A percentile compares a stretch with the other conserved stretches of the same genome.
Evolutionary conservation across 2,797 vertebrate genomes (phyloP).

Genomic region (Petrocephalus schoutedeni): DNA sequence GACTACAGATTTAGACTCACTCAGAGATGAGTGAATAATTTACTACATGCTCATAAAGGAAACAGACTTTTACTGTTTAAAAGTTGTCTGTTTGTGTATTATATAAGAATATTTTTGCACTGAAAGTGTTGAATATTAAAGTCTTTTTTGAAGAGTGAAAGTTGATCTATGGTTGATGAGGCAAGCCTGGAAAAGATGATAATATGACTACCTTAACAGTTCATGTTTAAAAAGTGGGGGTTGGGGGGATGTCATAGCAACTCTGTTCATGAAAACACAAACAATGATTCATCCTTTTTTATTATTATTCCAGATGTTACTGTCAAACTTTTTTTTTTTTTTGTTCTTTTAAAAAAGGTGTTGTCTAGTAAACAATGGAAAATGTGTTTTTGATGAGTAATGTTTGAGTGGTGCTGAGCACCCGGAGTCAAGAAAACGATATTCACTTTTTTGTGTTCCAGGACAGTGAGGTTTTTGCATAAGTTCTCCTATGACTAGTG

Average conservation of each 20-base stretch:
- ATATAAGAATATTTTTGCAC: background rate
- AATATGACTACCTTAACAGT: slow-evolving; percentile 2
- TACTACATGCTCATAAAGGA: background rate
- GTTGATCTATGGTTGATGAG: slow-evolving; percentile 2
- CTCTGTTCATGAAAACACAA: slow-evolving; percentile 26
- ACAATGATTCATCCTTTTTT: background rate
- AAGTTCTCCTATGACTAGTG: background rate
- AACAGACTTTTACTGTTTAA: background rate
- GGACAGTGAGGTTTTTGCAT: background rate
- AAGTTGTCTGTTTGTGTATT: background rate
- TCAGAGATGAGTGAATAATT: background rate
- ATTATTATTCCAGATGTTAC: background rate
- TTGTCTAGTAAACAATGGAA: background rate
- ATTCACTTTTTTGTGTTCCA: background rate
- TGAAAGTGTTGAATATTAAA: background rate
- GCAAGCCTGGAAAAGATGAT: slow-evolving; percentile 14
- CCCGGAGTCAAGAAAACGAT: background rate
- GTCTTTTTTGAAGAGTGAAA: background rate
- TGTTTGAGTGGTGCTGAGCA: background rate
- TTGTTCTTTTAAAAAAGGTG: background rate
- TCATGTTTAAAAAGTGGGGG: background rate
- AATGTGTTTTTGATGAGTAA: background rate
- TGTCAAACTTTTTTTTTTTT: background rate
- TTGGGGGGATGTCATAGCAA: slow-evolving; percentile 40
- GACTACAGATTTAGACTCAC: background rate